A percentile compares a stretch with the other conserved stretches of the same genome.
Evolutionary conservation across 2,797 vertebrate genomes (phyloP).

Genomic region (Myoxocephalus aenaeus): DNA sequence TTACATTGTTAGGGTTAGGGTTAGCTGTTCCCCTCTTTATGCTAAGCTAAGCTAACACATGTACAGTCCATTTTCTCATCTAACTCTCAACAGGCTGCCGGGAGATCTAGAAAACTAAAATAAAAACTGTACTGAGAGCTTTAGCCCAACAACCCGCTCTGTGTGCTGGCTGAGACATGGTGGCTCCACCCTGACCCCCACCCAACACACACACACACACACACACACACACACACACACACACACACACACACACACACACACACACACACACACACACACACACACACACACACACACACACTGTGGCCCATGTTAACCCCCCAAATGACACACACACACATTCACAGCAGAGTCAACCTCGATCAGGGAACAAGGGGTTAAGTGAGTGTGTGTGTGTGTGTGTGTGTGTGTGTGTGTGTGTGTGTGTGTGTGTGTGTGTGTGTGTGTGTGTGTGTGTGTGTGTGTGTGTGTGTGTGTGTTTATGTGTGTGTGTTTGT

Average conservation of each 20-base stretch:
- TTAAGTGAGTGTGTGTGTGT: background rate
- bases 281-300: conserved; percentile 4
- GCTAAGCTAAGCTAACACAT: too few relatives aligned
- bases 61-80: too few relatives aligned
- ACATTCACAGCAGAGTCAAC: conserved; percentile 3
- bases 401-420: too few relatives aligned
- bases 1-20: too few relatives aligned
- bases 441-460: too few relatives aligned
- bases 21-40: too few relatives aligned
- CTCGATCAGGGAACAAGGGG: conserved; percentile 32
- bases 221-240: conserved; percentile 23
- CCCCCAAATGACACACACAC: background rate
- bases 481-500: too few relatives aligned
- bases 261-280: background rate
- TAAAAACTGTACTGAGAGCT: background rate
- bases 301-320: background rate
- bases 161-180: conserved; percentile 68
- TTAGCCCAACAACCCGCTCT: conserved; percentile 64
- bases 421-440: too few relatives aligned
- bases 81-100: too few relatives aligned
- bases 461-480: too few relatives aligned
- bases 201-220: conserved; percentile 10
- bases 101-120: too few relatives aligned
- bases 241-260: background rate
- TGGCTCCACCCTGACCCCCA: conserved; percentile 73